phyloP scores from a whole-genome alignment of 2,888 invertebrate genomes.

The Neria commutata region DNA sequence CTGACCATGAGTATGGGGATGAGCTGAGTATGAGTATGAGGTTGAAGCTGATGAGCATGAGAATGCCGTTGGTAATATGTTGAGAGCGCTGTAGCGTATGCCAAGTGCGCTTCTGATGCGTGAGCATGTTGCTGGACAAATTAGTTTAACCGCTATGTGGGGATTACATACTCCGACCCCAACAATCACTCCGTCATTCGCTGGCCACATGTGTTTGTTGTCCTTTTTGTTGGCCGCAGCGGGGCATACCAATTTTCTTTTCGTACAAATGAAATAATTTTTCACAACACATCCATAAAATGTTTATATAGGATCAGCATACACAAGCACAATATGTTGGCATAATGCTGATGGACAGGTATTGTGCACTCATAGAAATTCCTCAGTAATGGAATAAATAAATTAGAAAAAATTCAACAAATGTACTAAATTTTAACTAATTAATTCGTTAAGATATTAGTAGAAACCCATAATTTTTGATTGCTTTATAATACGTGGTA shows the following conservation, averaged over 20 bases:
- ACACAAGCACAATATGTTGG: not conserved
- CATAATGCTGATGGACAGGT: not conserved
- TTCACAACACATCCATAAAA: conserved; percentile 25
- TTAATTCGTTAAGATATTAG: too few relatives aligned
- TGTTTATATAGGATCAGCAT: conserved; percentile 40
- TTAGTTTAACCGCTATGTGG: conserved; percentile 37
- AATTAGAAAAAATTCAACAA: too few relatives aligned
- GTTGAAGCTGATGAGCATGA: conserved; percentile 37
- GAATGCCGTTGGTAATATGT: conserved; percentile 16
- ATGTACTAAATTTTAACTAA: too few relatives aligned
- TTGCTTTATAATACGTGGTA: too few relatives aligned
- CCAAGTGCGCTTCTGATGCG: too few relatives aligned
- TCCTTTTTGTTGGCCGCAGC: not conserved
- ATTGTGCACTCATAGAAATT: too few relatives aligned
- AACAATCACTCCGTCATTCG: too few relatives aligned
- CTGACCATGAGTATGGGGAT: conserved; percentile 20
- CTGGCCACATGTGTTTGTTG: too few relatives aligned
- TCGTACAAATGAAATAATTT: conserved; percentile 43
- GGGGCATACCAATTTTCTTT: conserved; percentile 19
- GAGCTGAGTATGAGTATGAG: conserved; percentile 30
- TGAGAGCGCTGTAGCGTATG: conserved; percentile 18
- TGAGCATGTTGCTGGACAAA: conserved; percentile 52
- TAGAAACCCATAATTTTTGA: too few relatives aligned
- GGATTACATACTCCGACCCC: not conserved
- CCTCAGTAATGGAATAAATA: too few relatives aligned